These are phyloP conservation scores for Limnephilus lunatus DNA, from an alignment of 2,888 invertebrate species.

Conservation along the genomic window DNA sequence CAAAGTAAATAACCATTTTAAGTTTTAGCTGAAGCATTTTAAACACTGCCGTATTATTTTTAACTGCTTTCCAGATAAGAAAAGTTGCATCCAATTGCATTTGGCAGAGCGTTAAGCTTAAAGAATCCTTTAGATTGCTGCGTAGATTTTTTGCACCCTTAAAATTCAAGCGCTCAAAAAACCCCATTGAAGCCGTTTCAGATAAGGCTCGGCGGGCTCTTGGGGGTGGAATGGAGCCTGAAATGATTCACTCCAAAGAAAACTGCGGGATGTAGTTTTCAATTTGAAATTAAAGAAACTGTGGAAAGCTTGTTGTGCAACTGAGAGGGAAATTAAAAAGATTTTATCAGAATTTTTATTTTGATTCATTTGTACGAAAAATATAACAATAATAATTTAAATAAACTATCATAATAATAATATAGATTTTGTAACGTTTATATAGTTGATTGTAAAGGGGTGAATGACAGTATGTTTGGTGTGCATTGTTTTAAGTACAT, in stretches of 20 bases:
- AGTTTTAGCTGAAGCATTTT: background rate
- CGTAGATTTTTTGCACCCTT: conserved; percentile 32
- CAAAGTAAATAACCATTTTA: background rate
- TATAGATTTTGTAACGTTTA: no score
- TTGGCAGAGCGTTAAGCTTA: conserved; percentile 19
- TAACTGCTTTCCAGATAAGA: background rate
- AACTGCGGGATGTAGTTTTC: conserved; percentile 5
- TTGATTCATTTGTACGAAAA: background rate
- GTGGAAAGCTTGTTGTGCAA: background rate
- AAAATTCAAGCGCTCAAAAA: conserved; percentile 46
- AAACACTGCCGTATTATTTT: background rate
- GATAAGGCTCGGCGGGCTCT: conserved; percentile 12
- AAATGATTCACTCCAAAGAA: conserved; percentile 22
- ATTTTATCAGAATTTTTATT: background rate
- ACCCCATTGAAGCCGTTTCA: conserved; percentile 20
- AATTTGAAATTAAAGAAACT: background rate
- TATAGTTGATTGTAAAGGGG: no score
- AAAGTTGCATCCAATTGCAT: conserved; percentile 19
- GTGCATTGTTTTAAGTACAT: no score
- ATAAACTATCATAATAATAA: no score
- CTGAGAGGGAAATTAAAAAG: background rate
- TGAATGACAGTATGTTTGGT: no score
- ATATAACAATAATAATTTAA: background rate
- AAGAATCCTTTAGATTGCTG: background rate
- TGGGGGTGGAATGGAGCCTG: background rate